Percentiles rank a stretch among this genome's conserved stretches.
Conservation (phyloP, 2,888 invertebrate species). For the Loripinus fragilis region DNA sequence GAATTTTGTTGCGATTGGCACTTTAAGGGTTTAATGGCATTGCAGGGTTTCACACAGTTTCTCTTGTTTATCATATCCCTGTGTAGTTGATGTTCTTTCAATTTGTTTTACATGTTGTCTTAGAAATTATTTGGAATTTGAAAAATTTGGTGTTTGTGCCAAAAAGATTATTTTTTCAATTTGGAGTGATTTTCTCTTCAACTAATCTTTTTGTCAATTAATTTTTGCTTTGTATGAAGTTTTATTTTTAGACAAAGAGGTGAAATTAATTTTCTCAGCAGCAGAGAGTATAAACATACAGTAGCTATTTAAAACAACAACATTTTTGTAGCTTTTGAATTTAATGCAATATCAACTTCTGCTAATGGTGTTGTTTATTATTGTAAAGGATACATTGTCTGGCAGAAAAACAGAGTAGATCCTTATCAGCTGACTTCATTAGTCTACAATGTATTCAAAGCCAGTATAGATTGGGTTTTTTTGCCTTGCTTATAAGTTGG, state of each 20-base stretch:
- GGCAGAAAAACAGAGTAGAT: no score
- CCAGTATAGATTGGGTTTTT: no score
- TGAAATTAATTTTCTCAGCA: conserved; percentile 26
- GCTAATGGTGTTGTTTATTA: no score
- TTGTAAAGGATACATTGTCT: no score
- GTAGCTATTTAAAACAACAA: no score
- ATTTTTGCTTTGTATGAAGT: conserved; percentile 31
- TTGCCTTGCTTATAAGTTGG: no score
- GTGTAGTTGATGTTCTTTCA: background rate
- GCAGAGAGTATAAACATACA: background rate
- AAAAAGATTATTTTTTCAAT: background rate
- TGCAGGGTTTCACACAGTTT: background rate
- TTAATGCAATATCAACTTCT: no score
- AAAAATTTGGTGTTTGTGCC: conserved; percentile 29
- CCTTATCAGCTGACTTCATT: no score
- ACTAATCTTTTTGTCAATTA: conserved; percentile 10
- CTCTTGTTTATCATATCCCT: conserved; percentile 7
- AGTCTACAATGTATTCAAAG: no score
- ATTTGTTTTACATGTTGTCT: background rate
- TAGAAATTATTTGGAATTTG: conserved; percentile 30
- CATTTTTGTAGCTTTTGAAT: no score
- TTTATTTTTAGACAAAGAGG: conserved; percentile 41
- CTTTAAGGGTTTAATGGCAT: no score
- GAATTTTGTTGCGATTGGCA: no score
- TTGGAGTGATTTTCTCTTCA: background rate